Evolutionary conservation across 35 echinoderm and acorn worm species (phyloP).

Genomic region (Patiria miniata): DNA sequence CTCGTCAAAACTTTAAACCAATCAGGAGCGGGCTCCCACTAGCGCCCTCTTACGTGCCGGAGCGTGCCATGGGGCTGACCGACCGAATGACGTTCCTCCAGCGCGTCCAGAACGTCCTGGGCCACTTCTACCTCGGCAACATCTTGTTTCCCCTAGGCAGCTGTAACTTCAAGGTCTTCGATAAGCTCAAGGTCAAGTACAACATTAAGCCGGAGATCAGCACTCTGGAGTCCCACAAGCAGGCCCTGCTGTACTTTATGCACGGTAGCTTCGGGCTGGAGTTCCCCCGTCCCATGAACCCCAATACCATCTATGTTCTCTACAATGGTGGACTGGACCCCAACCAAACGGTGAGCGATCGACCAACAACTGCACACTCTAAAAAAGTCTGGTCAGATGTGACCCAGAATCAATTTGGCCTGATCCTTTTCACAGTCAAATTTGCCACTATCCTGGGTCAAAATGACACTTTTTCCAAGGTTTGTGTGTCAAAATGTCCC

Average conservation of each 20-base stretch:
- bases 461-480: too few species aligned
- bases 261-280: background rate
- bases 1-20: too few species aligned
- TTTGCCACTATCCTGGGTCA: too few species aligned
- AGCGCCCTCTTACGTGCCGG: background rate
- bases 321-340: too few species aligned
- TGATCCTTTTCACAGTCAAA: too few species aligned
- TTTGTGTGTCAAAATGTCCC: too few species aligned
- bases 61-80: background rate
- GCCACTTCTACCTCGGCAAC: background rate
- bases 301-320: background rate
- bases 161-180: background rate
- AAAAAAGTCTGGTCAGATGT: too few species aligned
- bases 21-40: background rate
- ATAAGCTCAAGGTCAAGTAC: background rate
- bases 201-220: constrained; percentile 12
- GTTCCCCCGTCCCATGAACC: background rate
- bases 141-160: background rate
- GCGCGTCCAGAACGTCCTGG: background rate
- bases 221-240: background rate
- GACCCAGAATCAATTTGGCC: too few species aligned
- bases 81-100: background rate
- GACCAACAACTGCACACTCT: too few species aligned
- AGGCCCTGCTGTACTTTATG: background rate
- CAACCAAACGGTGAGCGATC: too few species aligned